Evolutionary conservation across 1,140 invertebrate genomes (phyloP).

Genomic region (Choristoneura fumiferana): DNA sequence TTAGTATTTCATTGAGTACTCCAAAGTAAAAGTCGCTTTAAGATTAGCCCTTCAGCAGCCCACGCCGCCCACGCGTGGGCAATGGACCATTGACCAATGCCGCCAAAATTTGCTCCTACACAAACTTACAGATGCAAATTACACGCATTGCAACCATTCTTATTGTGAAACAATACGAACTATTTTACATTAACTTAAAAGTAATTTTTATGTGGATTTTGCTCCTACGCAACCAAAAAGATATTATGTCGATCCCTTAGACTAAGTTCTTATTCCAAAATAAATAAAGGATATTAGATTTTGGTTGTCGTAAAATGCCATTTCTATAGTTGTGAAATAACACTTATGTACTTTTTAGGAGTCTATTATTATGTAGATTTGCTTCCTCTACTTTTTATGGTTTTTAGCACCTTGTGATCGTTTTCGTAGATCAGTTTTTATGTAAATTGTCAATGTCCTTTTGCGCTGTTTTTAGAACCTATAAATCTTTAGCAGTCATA

Average conservation of each 20-base stretch:
- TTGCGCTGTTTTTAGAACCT: neutral
- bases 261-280: too few relatives aligned
- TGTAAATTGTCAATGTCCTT: slow-evolving; percentile 6
- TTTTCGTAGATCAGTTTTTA: slow-evolving; percentile 1
- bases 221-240: too few relatives aligned
- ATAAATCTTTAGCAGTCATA: slow-evolving; percentile 4
- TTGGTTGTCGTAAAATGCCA: slow-evolving; percentile 2
- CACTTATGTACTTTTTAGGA: slow-evolving; percentile 2
- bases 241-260: too few relatives aligned
- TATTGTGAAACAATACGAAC: neutral
- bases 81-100: slow-evolving; percentile 56
- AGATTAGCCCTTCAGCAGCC: slow-evolving; percentile 37
- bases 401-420: neutral
- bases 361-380: slow-evolving; percentile 16
- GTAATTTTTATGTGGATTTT: too few relatives aligned
- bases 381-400: slow-evolving; percentile 1
- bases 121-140: slow-evolving; percentile 4
- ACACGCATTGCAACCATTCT: neutral
- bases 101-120: slow-evolving; percentile 64
- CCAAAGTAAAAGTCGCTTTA: slow-evolving; percentile 60
- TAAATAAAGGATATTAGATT: neutral
- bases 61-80: slow-evolving; percentile 38
- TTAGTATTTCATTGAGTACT: slow-evolving; percentile 37
- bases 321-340: slow-evolving; percentile 15
- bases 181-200: neutral